Conservation (phyloP, 2,113 vertebrate species). For the Vanacampus margaritifer region DNA sequence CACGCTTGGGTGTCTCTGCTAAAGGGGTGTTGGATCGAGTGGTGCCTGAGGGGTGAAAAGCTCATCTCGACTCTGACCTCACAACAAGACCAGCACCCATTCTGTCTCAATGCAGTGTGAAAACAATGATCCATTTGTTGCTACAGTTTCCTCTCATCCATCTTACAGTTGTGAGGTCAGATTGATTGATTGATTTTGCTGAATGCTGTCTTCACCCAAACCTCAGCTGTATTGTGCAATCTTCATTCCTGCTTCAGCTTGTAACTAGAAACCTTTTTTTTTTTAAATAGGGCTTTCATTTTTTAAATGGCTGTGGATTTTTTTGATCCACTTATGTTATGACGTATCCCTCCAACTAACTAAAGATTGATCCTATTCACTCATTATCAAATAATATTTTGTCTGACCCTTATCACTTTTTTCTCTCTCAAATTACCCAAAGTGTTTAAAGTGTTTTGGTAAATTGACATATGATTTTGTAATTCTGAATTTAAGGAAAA, state of each 20-base stretch:
- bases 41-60: constrained; percentile 43
- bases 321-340: neutral
- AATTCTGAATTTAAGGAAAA: too few relatives aligned
- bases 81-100: constrained; percentile 43
- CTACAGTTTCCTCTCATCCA: constrained; percentile 49
- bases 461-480: too few relatives aligned
- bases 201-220: constrained; percentile 23
- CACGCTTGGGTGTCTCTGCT: constrained; percentile 41
- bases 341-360: neutral
- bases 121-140: constrained; percentile 59
- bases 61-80: constrained; percentile 39
- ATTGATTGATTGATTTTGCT: constrained; percentile 32
- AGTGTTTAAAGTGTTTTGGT: too few relatives aligned
- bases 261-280: neutral
- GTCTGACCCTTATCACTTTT: neutral
- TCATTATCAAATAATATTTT: neutral
- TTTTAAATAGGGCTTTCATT: neutral
- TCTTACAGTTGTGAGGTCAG: constrained; percentile 32
- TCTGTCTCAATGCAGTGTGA: constrained; percentile 30
- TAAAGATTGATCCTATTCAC: neutral
- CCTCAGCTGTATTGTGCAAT: constrained; percentile 33
- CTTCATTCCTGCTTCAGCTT: constrained; percentile 11
- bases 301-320: neutral
- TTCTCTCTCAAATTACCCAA: too few relatives aligned
- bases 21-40: constrained; percentile 19